Conservation (phyloP, 2,888 invertebrate genomes). For the Sminthurides aquaticus region DNA sequence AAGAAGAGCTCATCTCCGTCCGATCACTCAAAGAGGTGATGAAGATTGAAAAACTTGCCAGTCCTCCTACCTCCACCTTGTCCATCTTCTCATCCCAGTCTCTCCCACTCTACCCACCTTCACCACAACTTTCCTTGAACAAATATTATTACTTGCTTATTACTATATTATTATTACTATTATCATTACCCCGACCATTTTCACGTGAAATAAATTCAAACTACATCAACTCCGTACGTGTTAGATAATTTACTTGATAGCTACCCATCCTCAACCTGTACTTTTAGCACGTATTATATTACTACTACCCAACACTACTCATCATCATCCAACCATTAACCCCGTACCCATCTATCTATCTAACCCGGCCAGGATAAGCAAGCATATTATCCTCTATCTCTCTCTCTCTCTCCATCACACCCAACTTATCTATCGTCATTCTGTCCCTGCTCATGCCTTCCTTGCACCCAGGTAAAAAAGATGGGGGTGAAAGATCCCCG, state of each 20-base stretch:
- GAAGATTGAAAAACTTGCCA: too few species aligned
- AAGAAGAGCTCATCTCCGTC: too few species aligned
- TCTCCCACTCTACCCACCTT: not conserved
- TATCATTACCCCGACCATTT: not conserved
- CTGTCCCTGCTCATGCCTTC: too few species aligned
- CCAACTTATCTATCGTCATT: too few species aligned
- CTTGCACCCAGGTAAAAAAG: too few species aligned
- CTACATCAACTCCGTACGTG: not conserved
- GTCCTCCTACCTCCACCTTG: not conserved
- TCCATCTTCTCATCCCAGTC: not conserved
- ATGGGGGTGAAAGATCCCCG: too few species aligned
- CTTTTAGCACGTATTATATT: not conserved
- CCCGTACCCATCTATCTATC: not conserved
- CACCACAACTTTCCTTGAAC: not conserved
- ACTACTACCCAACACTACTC: not conserved
- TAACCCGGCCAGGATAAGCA: too few species aligned
- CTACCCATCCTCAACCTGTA: not conserved
- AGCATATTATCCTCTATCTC: too few species aligned
- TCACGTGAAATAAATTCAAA: not conserved
- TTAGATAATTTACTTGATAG: not conserved
- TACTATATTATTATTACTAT: not conserved
- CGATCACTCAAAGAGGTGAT: too few species aligned
- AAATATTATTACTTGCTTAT: not conserved
- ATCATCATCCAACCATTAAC: not conserved
- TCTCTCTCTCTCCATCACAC: too few species aligned